phyloP scores from a whole-genome alignment of 2,113 vertebrate species.

The Salvator merianae region DNA sequence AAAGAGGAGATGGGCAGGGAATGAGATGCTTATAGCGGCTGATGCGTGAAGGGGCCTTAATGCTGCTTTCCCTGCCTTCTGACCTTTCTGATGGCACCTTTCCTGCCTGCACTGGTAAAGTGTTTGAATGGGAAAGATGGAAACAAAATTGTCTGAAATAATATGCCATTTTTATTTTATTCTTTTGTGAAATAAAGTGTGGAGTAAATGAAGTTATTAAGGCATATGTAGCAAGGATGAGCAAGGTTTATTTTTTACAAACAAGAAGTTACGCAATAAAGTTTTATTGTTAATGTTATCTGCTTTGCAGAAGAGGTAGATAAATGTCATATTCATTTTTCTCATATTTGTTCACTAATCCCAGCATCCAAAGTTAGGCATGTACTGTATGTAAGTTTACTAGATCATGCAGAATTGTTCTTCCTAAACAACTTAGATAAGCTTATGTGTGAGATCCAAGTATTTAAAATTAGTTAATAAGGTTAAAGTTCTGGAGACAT shows the following conservation, averaged over 20 bases:
- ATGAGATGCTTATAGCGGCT: not conserved
- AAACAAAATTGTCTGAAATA: no score
- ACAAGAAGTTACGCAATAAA: no score
- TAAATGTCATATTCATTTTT: not conserved
- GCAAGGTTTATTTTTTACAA: no score
- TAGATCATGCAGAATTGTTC: not conserved
- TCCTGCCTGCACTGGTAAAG: no score
- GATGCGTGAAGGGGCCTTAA: not conserved
- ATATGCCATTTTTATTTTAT: no score
- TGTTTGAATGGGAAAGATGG: no score
- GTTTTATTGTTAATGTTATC: no score
- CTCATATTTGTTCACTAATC: not conserved
- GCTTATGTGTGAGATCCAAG: not conserved
- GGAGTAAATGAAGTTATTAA: no score
- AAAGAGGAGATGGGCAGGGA: not conserved
- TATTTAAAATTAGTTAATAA: not conserved
- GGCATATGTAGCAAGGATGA: no score
- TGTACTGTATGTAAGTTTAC: not conserved
- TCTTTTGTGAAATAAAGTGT: no score
- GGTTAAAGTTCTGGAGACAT: not conserved
- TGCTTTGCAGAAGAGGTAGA: not conserved
- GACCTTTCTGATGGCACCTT: not conserved
- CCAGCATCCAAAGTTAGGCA: not conserved
- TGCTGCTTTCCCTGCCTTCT: not conserved
- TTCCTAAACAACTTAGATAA: not conserved